Evolutionary conservation across 2,797 vertebrate genomes (phyloP), one percentile per base, ranked within the genome.

Genomic region (Otolemur crassicaudatus): DNA sequence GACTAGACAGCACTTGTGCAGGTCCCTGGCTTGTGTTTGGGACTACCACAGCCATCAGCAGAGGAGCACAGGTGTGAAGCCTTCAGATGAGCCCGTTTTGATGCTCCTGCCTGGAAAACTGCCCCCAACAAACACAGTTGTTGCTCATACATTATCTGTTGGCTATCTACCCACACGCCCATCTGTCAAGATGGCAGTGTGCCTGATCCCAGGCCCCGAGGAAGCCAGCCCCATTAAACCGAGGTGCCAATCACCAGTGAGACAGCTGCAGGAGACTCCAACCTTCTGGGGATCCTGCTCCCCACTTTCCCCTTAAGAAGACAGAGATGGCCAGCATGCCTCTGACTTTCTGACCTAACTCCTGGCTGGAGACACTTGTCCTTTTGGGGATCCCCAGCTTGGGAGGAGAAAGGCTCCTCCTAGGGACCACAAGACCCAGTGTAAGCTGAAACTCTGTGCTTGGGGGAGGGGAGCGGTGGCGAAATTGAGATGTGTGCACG

Each of bases 121-220:
- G 95, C 98, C 97, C 97, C 98, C 82, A 40, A 96, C 93, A 97
- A 98, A 98, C 97, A 97, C 96, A 97, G 98, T 98, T 97, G 98
- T 97, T 98, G 97, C 97, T 98, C 94, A 94, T 96, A 95, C 97
- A 97, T 98, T 98, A 98, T 98, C 97, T 98, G 96, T 97, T 98
- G 98, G 98, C 98, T 97, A 96, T 97, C 96, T 97, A 95, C 97
- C 97, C 96, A 77, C 14, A 93, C 92, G 95, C 96, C 98, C 98
- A 98, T 99, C 98, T 99, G 98, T 97, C 77, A 19, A 1, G 69
- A 97, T 98, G 98, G 98, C 98, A 94, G 77, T 58, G 43, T 97
- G 98, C 98, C 98, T 97, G 98, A 95, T 98, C 91, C 96, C 76
- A 95, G 96, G 96, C 90, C 98, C 96, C 94, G 92, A 96, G 97